A percentile compares a stretch with the other conserved stretches of the same genome.
Evolutionary conservation across 2,113 vertebrate genomes (phyloP).

Genomic region (Mormyrus iriodes): DNA sequence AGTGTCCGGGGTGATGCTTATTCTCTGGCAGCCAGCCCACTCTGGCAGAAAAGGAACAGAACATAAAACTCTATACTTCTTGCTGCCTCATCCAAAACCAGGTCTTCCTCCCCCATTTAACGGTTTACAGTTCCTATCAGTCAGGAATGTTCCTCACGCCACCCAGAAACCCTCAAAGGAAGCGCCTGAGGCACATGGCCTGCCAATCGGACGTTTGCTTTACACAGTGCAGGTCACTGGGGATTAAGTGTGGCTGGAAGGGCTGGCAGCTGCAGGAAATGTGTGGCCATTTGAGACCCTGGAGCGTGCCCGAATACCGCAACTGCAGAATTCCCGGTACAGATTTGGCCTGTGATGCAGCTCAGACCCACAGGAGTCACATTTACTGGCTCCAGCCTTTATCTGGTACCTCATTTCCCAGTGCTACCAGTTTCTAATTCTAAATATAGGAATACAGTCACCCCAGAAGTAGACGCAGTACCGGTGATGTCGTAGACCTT

Average conservation of each 20-base stretch:
- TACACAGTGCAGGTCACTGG: neutral
- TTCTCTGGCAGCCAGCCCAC: slow-evolving; percentile 89
- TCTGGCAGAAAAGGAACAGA: slow-evolving; percentile 57
- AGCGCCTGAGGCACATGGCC: neutral
- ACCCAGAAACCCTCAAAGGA: neutral
- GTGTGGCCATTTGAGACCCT: neutral
- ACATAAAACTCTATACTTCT: neutral
- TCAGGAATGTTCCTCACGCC: neutral
- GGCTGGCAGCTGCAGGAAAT: neutral
- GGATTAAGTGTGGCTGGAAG: neutral
- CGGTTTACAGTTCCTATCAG: neutral
- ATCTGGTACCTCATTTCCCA: neutral
- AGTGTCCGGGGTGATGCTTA: slow-evolving; percentile 84
- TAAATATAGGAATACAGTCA: neutral
- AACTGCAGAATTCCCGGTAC: neutral
- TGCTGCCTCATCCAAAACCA: neutral
- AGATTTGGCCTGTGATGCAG: neutral
- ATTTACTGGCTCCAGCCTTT: neutral
- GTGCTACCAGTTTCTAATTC: neutral
- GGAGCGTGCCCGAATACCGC: neutral
- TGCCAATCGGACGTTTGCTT: neutral
- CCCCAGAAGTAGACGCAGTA: slow-evolving; percentile 36
- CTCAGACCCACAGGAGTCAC: neutral
- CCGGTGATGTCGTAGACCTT: slow-evolving; percentile 91
- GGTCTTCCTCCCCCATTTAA: neutral